These are phyloP conservation scores for Dinoponera quadriceps DNA, from an alignment of 1,140 invertebrate genomes.

Conservation along the genomic window DNA sequence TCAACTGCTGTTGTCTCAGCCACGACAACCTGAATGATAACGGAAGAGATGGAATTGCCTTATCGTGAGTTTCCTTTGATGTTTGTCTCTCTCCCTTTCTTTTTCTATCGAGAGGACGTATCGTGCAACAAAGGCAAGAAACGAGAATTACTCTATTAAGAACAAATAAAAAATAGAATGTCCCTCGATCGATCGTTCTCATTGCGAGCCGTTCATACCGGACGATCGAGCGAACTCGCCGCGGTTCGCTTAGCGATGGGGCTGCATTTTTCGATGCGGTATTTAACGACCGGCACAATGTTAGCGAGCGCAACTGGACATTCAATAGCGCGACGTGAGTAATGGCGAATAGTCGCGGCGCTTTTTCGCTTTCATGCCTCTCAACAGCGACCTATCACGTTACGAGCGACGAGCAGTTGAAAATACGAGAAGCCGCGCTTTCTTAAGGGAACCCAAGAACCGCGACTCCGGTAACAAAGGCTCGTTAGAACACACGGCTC, in stretches of 20 bases:
- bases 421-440: conserved; percentile 70
- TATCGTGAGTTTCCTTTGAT: conserved; percentile 23
- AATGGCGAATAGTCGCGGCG: background rate
- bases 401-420: conserved; percentile 50
- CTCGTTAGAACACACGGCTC: conserved; percentile 61
- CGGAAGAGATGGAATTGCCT: background rate
- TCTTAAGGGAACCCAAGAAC: conserved; percentile 63
- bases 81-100: background rate
- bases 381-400: conserved; percentile 58
- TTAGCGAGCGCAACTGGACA: background rate
- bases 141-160: conserved; percentile 9
- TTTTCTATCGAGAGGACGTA: background rate
- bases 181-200: background rate
- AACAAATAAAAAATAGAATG: background rate
- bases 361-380: conserved; percentile 61
- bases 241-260: too few relatives aligned
- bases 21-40: conserved; percentile 87
- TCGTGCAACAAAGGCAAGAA: conserved; percentile 5
- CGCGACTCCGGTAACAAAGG: conserved; percentile 67
- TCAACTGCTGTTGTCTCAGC: conserved; percentile 92
- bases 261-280: background rate
- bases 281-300: background rate
- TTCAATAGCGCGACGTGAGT: conserved; percentile 13
- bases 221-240: background rate
- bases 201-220: background rate